phyloP scores from a whole-genome alignment of 2,113 vertebrate species.

The Apodemus speciosus region DNA sequence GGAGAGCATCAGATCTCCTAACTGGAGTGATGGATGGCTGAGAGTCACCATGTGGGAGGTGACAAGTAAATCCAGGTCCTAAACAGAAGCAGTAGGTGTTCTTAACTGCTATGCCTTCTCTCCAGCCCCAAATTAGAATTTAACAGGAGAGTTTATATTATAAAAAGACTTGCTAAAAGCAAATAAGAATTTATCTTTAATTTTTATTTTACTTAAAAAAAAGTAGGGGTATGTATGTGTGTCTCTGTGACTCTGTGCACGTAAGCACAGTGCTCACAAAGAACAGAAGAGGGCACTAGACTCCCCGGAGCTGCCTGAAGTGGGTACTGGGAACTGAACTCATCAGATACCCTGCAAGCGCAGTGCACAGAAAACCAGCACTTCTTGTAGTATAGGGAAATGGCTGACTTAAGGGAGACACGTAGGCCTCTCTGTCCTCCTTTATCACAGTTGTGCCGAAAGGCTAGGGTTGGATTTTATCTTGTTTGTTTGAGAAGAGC shows the following conservation, averaged over 20 bases:
- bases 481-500: background rate
- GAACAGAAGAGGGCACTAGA: background rate
- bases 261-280: background rate
- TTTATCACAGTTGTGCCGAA: background rate
- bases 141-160: background rate
- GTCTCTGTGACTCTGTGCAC: background rate
- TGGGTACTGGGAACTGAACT: background rate
- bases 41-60: background rate
- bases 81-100: background rate
- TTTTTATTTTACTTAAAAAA: background rate
- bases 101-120: background rate
- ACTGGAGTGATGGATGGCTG: no score
- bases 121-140: background rate
- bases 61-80: background rate
- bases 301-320: background rate
- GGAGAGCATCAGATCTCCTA: background rate
- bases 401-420: background rate
- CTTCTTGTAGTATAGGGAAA: constrained; percentile 3
- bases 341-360: background rate
- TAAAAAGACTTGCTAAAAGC: background rate
- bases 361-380: background rate
- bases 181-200: background rate
- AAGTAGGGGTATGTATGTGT: background rate
- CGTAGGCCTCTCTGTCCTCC: background rate
- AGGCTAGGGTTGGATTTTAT: background rate